phyloP scores from a whole-genome alignment of 37 sponge, comb jelly and placozoan genomes.

The Oopsacas minuta region DNA sequence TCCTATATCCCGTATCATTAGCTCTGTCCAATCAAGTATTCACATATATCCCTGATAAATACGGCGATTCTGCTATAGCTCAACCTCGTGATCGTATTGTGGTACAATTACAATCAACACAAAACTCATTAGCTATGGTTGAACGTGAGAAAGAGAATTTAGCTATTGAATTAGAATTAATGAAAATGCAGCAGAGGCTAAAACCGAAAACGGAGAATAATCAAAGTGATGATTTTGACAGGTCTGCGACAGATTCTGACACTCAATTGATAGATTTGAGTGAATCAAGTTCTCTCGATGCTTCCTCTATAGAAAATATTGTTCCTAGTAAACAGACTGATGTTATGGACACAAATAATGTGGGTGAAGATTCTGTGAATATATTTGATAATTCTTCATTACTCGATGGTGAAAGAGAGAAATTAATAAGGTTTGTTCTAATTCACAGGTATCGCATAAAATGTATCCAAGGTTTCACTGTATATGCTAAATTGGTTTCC shows the following conservation, averaged over 20 bases:
- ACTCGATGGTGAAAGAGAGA: neutral
- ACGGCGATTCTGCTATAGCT: neutral
- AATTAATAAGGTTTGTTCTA: no score
- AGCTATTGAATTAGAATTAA: neutral
- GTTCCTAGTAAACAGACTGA: no score
- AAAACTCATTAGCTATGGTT: neutral
- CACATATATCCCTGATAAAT: neutral
- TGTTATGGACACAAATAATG: no score
- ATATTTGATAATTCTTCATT: neutral
- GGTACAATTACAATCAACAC: neutral
- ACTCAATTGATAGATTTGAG: neutral
- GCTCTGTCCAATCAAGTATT: neutral
- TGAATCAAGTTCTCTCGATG: neutral
- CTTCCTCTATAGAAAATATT: neutral
- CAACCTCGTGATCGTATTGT: neutral
- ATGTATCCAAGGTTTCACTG: no score
- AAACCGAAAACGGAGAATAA: neutral
- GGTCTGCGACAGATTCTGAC: neutral
- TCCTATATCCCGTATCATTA: neutral
- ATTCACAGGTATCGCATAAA: no score
- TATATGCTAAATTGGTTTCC: no score
- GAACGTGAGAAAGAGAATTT: conserved; percentile 1
- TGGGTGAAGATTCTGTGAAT: neutral
- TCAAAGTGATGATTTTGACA: neutral
- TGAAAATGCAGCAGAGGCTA: neutral